Base-by-base conservation (phyloP, 2,888 invertebrate species). In the Rhorus exstirpatorius region DNA sequence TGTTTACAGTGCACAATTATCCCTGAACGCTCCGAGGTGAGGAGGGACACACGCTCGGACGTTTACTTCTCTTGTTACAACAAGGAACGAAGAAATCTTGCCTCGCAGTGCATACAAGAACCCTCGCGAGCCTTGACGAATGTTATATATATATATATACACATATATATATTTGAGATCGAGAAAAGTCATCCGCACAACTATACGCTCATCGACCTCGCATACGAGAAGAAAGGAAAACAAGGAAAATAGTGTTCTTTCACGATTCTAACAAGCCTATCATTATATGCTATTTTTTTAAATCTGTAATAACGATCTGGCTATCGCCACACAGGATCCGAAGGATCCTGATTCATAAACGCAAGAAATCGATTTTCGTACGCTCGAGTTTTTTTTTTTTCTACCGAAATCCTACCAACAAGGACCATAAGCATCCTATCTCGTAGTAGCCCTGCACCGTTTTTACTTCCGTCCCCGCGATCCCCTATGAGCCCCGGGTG, bases 391-490 rank as follows among this genome's bases (percentile, higher is more conserved):
- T 58, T 10, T 71, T 12, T 17, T 44, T 58, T 68, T 17, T 14
- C 12, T 19, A 26, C 19, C 46, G 75, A 65, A 70, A 81, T 76
- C 55, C 41, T 70, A 58, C 58, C 49, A 24, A n/a, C n/a, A 58
- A n/a, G 46, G 31, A 17, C 46, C 60, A n/a, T 35, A 21, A 46
- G 60, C 31, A 71, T 71, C 46, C 60, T 44, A 71, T 71, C 71
- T 21, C 8, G 7, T 24, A 10, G 26, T 58, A 61, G 38, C 60
- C 60, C 17, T 65, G 46, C 46, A 53, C 61, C 35, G 65, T 75
- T 81, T 71, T 58, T 44, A 82, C 75, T 79, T 82, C 82, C 82
- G 79, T 75, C 75, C 65, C 74, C 77, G 68, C 77, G 41, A 68
- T 63, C 67, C 76, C 53, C 72, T 8, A n/a, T 41, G 21, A 26